These are phyloP conservation scores for Euplagia quadripunctaria DNA, from an alignment of 2,888 invertebrate species.

Conservation along the genomic window DNA sequence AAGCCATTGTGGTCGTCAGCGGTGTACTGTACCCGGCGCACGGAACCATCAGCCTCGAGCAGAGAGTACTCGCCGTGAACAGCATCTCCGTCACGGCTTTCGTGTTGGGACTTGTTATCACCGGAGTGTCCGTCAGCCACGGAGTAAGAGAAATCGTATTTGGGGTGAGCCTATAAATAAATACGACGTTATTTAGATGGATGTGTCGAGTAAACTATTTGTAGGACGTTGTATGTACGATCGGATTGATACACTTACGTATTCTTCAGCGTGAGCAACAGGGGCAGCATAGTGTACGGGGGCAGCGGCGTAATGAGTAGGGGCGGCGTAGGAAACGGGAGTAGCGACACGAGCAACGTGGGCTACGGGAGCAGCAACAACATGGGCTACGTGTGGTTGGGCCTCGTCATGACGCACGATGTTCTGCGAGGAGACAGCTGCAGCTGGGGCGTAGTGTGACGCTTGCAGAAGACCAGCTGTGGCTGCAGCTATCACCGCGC, in stretches of 20 bases:
- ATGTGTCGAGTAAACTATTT: too few species aligned
- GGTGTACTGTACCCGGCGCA: constrained; percentile 81
- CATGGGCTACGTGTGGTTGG: constrained; percentile 42
- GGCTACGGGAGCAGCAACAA: constrained; percentile 31
- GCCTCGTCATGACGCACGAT: constrained; percentile 72
- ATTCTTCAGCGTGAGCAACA: constrained; percentile 64
- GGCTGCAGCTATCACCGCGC: constrained; percentile 77
- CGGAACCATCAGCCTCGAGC: constrained; percentile 87
- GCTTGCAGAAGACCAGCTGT: constrained; percentile 73
- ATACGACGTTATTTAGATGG: background rate
- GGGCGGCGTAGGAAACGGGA: constrained; percentile 17
- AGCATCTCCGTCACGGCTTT: too few species aligned
- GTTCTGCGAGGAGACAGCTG: constrained; percentile 75
- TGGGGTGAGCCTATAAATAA: constrained; percentile 79
- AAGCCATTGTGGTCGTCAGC: constrained; percentile 84
- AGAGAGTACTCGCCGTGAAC: too few species aligned
- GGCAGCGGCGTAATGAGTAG: constrained; percentile 51
- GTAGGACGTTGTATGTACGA: too few species aligned
- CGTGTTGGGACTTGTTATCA: constrained; percentile 88
- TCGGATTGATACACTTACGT: constrained; percentile 56
- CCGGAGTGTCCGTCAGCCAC: constrained; percentile 87
- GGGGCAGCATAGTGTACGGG: too few species aligned
- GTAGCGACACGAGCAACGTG: constrained; percentile 37
- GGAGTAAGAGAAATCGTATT: constrained; percentile 87
- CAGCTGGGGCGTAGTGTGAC: constrained; percentile 77